A percentile compares a stretch with the other conserved stretches of the same genome.
Evolutionary conservation across 1,140 invertebrate genomes (phyloP).

Genomic region (Rhagoletis pomonella): DNA sequence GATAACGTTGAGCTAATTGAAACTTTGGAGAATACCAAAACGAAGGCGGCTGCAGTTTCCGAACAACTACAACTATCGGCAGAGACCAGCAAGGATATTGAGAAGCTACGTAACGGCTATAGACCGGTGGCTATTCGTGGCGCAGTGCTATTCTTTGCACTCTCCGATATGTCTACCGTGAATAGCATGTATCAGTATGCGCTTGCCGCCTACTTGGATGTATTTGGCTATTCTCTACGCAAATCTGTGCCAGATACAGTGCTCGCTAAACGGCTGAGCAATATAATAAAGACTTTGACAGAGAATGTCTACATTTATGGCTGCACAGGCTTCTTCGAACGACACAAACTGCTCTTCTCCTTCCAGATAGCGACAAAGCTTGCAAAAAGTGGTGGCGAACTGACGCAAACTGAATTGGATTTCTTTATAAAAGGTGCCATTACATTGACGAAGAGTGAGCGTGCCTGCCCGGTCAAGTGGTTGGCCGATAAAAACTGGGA

Average conservation of each 20-base stretch:
- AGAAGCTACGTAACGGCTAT: constrained; percentile 87
- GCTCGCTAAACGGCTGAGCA: constrained; percentile 81
- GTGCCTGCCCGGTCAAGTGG: constrained; percentile 82
- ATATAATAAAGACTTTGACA: constrained; percentile 89
- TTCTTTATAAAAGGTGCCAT: constrained; percentile 93
- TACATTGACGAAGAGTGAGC: constrained; percentile 82
- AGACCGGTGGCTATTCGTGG: constrained; percentile 87
- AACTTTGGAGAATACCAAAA: constrained; percentile 92
- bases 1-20: constrained; percentile 90
- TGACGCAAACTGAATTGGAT: constrained; percentile 85
- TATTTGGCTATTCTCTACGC: constrained; percentile 86
- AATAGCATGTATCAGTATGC: constrained; percentile 96
- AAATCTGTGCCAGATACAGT: constrained; percentile 86
- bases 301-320: constrained; percentile 92
- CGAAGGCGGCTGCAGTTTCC: constrained; percentile 85
- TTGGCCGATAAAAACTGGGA: constrained; percentile 85
- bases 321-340: constrained; percentile 92
- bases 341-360: constrained; percentile 91
- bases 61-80: constrained; percentile 84
- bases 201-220: constrained; percentile 84
- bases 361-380: constrained; percentile 92
- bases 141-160: constrained; percentile 91
- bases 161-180: constrained; percentile 89
- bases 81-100: constrained; percentile 84
- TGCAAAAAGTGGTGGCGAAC: constrained; percentile 79